Evolutionary conservation across 2,888 invertebrate species (phyloP).

Genomic region (Drosophila fungiperda): DNA sequence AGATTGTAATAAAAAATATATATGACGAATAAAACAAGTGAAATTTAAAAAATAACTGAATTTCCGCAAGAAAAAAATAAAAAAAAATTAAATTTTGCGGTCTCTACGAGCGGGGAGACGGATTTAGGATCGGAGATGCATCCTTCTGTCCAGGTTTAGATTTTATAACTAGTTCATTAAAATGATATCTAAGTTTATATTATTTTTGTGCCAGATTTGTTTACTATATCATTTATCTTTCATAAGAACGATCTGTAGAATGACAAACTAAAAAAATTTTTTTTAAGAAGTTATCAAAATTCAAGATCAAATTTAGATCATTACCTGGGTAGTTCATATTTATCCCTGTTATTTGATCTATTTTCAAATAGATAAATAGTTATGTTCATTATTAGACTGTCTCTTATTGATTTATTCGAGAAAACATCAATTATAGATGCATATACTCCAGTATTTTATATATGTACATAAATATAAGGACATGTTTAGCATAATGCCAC

Average conservation of each 20-base stretch:
- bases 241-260: not conserved
- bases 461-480: not conserved
- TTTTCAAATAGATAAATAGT: conserved; percentile 5
- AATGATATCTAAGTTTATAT: no score
- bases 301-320: not conserved
- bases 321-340: no score
- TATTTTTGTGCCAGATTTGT: not conserved
- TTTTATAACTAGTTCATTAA: not conserved
- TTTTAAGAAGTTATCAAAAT: no score
- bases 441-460: conserved; percentile 37
- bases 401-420: conserved; percentile 4
- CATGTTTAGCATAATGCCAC: not conserved
- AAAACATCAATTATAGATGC: conserved; percentile 66
- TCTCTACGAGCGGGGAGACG: no score
- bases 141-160: no score
- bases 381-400: not conserved
- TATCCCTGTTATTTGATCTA: not conserved
- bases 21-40: not conserved
- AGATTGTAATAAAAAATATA: conserved; percentile 63
- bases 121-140: no score
- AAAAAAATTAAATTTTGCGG: no score
- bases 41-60: no score
- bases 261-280: no score
- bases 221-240: not conserved
- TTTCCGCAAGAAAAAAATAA: no score